These are phyloP conservation scores for Amiota mariae DNA, from an alignment of 2,888 invertebrate genomes.

Conservation along the genomic window DNA sequence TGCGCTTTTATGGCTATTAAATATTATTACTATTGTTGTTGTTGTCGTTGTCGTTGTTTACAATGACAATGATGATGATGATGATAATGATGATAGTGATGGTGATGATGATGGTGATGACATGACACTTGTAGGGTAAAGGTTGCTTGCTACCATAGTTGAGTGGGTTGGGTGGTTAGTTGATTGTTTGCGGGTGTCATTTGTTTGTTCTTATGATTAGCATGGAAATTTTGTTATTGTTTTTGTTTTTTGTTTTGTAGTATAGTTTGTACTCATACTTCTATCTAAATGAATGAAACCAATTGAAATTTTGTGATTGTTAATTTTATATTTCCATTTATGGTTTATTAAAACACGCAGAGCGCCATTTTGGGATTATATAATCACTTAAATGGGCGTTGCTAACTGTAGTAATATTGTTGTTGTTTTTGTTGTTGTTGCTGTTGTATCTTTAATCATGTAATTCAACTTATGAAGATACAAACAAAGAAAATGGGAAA, in stretches of 20 bases:
- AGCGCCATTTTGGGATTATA: background rate
- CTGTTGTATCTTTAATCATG: slow-evolving; percentile 20
- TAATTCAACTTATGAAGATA: slow-evolving; percentile 5
- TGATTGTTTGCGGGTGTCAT: slow-evolving; percentile 1
- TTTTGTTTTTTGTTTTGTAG: no score
- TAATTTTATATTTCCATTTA: background rate
- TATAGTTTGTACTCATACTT: background rate
- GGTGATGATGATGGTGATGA: background rate
- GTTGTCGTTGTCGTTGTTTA: background rate
- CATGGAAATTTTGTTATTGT: slow-evolving; percentile 19
- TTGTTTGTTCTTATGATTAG: slow-evolving; percentile 25
- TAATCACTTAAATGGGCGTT: slow-evolving; percentile 53
- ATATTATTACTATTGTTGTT: slow-evolving; percentile 5
- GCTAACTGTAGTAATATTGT: slow-evolving; percentile 36
- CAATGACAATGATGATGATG: background rate
- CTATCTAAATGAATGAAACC: no score
- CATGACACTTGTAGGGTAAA: background rate
- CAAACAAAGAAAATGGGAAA: slow-evolving; percentile 36
- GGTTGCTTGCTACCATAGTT: background rate
- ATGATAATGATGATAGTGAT: background rate
- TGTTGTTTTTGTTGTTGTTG: slow-evolving; percentile 11
- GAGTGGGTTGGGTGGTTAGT: background rate
- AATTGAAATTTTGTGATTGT: background rate
- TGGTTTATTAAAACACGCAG: background rate
- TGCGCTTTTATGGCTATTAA: background rate